Conservation (phyloP, 2,888 invertebrate species). For the Leptarthrus brevirostris region DNA sequence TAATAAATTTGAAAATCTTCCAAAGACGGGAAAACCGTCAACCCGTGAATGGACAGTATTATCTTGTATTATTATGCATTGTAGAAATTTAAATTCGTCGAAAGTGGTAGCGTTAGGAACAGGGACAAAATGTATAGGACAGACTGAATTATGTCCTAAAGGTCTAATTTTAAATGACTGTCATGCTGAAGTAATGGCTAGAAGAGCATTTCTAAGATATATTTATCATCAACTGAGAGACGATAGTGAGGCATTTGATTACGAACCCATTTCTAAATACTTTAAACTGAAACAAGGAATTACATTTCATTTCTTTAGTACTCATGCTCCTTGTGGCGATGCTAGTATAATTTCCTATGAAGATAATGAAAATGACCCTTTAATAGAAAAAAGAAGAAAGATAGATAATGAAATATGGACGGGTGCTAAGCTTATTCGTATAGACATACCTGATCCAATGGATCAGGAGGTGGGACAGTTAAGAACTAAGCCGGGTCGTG, state of each 20-base stretch:
- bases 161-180: constrained; percentile 88
- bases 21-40: constrained; percentile 85
- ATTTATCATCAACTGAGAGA: constrained; percentile 68
- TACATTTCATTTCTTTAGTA: constrained; percentile 85
- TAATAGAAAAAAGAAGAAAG: constrained; percentile 56
- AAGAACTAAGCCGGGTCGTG: constrained; percentile 91
- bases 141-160: constrained; percentile 71
- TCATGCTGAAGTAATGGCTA: constrained; percentile 90
- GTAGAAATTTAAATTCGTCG: constrained; percentile 61
- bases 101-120: constrained; percentile 86
- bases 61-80: constrained; percentile 75
- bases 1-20: constrained; percentile 72
- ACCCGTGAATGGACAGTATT: constrained; percentile 85
- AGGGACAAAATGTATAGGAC: constrained; percentile 92
- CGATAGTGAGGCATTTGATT: constrained; percentile 61
- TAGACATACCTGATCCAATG: constrained; percentile 68
- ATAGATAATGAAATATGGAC: constrained; percentile 69
- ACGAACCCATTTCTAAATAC: constrained; percentile 59
- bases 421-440: constrained; percentile 84
- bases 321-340: constrained; percentile 93
- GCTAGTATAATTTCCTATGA: constrained; percentile 78
- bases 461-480: constrained; percentile 79
- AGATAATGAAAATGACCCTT: constrained; percentile 57
- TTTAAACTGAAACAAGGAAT: constrained; percentile 71
- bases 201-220: constrained; percentile 84